A percentile compares a stretch with the other conserved stretches of the same genome.
Conservation (phyloP, 1,140 invertebrate species). For the Drosophila kikkawai region DNA sequence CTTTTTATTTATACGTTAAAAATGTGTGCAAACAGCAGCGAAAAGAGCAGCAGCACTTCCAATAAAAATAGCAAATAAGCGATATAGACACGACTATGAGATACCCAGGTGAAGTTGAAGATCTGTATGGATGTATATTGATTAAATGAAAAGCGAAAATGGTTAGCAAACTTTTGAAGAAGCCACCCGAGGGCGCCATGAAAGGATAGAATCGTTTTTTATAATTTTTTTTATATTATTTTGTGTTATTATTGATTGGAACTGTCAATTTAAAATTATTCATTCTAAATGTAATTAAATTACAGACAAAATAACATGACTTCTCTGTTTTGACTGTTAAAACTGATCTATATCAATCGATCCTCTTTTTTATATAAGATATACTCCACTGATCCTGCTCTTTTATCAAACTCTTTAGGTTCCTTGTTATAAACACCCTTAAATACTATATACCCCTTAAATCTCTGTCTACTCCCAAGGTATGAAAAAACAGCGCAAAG, state of each 20-base stretch:
- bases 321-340: too few relatives aligned
- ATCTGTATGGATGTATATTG: background rate
- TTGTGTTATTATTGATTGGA: background rate
- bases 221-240: background rate
- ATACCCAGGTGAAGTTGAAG: background rate
- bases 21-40: conserved; percentile 75
- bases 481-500: conserved; percentile 64
- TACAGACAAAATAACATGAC: too few relatives aligned
- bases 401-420: too few relatives aligned
- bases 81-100: background rate
- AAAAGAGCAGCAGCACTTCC: conserved; percentile 43
- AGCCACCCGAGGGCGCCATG: background rate
- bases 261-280: too few relatives aligned
- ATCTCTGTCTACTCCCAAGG: background rate
- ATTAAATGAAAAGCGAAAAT: background rate
- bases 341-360: background rate
- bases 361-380: background rate
- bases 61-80: conserved; percentile 36
- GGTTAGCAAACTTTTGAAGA: background rate
- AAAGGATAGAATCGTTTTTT: background rate
- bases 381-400: too few relatives aligned
- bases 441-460: background rate
- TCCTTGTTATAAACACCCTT: background rate
- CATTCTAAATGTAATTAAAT: too few relatives aligned
- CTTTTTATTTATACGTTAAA: conserved; percentile 80